phyloP scores from a whole-genome alignment of 2,113 vertebrate species.

The Thinocorus orbignyianus region DNA sequence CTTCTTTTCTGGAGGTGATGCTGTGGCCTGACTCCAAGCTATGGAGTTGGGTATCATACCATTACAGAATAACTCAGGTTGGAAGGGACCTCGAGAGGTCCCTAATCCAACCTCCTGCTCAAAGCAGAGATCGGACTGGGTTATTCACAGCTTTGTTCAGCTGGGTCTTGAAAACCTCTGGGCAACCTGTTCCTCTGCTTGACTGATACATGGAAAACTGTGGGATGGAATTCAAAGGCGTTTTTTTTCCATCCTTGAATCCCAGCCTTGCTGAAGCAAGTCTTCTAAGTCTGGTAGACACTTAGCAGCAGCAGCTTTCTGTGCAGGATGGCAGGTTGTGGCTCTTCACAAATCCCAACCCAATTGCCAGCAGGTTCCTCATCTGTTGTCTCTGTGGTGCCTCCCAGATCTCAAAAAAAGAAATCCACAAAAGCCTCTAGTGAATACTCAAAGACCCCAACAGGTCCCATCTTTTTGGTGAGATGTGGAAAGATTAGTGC shows the following conservation, averaged over 20 bases:
- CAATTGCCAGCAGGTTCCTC: background rate
- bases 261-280: background rate
- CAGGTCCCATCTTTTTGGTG: background rate
- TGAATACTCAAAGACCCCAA: background rate
- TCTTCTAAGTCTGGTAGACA: background rate
- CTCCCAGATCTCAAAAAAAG: background rate
- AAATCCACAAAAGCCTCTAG: background rate
- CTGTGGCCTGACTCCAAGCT: background rate
- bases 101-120: background rate
- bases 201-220: background rate
- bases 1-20: background rate
- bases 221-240: background rate
- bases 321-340: accelerated
- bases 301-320: background rate
- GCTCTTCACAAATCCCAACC: background rate
- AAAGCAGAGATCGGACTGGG: background rate
- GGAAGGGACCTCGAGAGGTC: background rate
- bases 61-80: background rate
- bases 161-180: background rate
- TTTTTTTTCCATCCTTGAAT: background rate
- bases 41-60: background rate
- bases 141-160: background rate
- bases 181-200: background rate
- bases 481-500: background rate
- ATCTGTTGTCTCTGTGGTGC: accelerated